phyloP scores from a whole-genome alignment of 2,113 vertebrate species.

The Neoarius graeffei region DNA sequence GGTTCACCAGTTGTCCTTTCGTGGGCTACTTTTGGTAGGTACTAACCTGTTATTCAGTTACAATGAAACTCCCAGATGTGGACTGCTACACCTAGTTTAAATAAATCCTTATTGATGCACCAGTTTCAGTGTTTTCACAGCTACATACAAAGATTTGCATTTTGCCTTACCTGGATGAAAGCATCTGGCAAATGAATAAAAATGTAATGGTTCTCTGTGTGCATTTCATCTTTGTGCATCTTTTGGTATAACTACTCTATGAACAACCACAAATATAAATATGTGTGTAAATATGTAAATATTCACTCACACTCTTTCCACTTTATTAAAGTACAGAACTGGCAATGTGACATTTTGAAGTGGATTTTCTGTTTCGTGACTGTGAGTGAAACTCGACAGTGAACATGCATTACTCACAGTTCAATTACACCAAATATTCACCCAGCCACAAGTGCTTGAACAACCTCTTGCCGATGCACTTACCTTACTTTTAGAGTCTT shows the following conservation, averaged over 20 bases:
- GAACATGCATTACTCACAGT: neutral
- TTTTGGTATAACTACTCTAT: neutral
- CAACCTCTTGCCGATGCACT: neutral
- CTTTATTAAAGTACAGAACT: neutral
- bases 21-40: no score
- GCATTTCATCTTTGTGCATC: neutral
- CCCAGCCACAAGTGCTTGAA: conserved; percentile 5
- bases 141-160: neutral
- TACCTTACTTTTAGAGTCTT: conserved; percentile 12
- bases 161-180: neutral
- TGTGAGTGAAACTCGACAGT: neutral
- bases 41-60: no score
- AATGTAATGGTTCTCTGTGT: neutral
- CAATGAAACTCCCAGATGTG: no score
- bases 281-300: conserved; percentile 6
- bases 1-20: no score
- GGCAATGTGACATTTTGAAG: conserved; percentile 11
- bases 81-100: neutral
- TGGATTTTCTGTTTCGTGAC: neutral
- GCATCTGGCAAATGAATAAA: neutral
- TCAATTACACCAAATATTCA: conserved; percentile 34
- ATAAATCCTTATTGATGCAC: neutral
- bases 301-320: neutral
- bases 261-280: neutral
- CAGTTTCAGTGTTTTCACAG: neutral